Evolutionary conservation across 2,113 vertebrate species (phyloP), one percentile per base, ranked within the genome.

Genomic region (Chitala chitala): DNA sequence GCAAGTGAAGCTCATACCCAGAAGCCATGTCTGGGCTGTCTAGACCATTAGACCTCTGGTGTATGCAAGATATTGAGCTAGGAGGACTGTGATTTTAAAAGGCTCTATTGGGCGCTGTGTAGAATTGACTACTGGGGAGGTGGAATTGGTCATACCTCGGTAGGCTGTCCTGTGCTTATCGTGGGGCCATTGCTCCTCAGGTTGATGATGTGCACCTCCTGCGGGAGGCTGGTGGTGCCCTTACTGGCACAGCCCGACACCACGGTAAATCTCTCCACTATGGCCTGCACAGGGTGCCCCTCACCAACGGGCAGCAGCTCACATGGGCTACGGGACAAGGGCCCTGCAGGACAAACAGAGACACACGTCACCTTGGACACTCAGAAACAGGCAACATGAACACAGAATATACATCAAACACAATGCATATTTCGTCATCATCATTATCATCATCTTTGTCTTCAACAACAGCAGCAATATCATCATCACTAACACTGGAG

Each of bases 151-250:
- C 40, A 90, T 86, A 98, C 96, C 88, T 94, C 89, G 79, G 82
- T 84, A 29, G 85, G 87, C 3, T 74, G 82, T 75, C 83, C 88
- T 74, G 84, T 84, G 1, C 86, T 82, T 22, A 83, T 85, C 29
- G 89, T 86, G 17, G 91, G 82, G 50, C 72, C 79, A 0, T 82
- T 71, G 40, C 82, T 80, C 71, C 90, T 91, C 76, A 99, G 92
- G 87, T 97, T 98, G 84, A 99, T 89, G 85, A 98, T 36, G 0
- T 99, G 97, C 72, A 99, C 94, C 78, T 99, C 97, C 75, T 94
- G 93, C 0, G 92, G 92, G 42, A 94, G 86, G 53, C 79, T 82
- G 0, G 76, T 84, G 0, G 96, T 98, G 81, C 93, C 94, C 66
- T 91, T 86, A 86, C 95, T 98, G 26, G 96, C 95, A 31, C 97